Percentiles rank a stretch among this genome's conserved stretches.
These are phyloP conservation scores for Artibeus lituratus DNA, from an alignment of 2,797 vertebrate species.

Conservation along the genomic window DNA sequence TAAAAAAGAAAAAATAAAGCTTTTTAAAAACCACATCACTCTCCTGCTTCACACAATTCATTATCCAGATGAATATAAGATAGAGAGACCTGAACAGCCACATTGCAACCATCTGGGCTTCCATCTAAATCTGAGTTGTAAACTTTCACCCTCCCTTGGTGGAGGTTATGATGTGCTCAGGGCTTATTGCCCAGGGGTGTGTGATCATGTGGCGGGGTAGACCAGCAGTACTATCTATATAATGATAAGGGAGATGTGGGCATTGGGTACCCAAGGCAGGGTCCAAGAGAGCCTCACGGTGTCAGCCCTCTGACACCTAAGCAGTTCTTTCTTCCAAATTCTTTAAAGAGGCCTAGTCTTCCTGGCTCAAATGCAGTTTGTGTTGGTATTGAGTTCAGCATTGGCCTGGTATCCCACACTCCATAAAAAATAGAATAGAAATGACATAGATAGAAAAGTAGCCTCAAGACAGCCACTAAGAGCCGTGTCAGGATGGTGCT, in stretches of 20 bases:
- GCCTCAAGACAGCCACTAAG: background rate
- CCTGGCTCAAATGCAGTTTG: background rate
- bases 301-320: background rate
- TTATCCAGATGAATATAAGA: background rate
- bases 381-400: background rate
- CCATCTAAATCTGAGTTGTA: background rate
- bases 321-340: background rate
- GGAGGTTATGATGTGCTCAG: background rate
- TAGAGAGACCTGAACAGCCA: background rate
- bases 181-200: background rate
- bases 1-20: background rate
- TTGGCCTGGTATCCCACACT: background rate
- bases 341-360: background rate
- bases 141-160: background rate
- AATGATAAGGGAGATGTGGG: background rate
- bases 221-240: background rate
- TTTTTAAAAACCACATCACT: background rate
- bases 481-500: background rate
- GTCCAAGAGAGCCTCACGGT: background rate
- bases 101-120: background rate
- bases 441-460: background rate
- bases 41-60: background rate
- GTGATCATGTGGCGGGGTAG: background rate
- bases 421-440: background rate
- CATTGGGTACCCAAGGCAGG: background rate